Evolutionary conservation across 2,113 vertebrate species (phyloP).

Genomic region (Prunella himalayana): DNA sequence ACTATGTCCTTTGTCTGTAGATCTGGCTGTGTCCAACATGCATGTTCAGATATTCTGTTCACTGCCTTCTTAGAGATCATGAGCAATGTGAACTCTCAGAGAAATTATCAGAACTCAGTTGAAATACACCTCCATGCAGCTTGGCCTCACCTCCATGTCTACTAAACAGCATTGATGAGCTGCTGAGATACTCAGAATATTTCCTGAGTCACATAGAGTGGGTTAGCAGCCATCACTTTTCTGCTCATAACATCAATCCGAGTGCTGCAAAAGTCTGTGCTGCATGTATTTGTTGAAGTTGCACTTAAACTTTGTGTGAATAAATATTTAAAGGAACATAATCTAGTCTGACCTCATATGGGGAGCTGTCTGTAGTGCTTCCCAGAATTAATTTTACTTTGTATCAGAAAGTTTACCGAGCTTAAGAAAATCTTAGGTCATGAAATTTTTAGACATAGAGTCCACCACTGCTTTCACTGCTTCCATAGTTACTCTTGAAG

Average conservation of each 20-base stretch:
- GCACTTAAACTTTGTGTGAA: not conserved
- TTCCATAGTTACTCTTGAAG: not conserved
- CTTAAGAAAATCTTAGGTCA: not conserved
- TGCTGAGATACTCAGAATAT: not conserved
- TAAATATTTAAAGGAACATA: not conserved
- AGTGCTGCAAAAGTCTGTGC: not conserved
- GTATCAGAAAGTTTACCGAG: rapidly evolving
- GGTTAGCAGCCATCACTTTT: not conserved
- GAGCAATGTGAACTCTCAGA: not conserved
- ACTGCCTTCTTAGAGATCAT: not conserved
- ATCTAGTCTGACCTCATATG: not conserved
- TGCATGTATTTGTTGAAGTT: not conserved
- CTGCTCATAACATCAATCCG: not conserved
- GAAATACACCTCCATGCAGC: not conserved
- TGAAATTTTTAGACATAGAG: not conserved
- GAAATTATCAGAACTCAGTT: not conserved
- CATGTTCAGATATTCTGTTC: not conserved
- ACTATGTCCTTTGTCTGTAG: slow-evolving; percentile 6
- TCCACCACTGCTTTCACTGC: not conserved
- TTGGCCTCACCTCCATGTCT: not conserved
- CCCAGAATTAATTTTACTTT: not conserved
- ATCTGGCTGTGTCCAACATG: not conserved
- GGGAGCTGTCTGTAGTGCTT: not conserved
- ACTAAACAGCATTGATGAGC: not conserved
- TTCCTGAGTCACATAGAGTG: not conserved